These are phyloP conservation scores for Hippocampus kuda DNA, from an alignment of 2,797 vertebrate species.

Conservation along the genomic window DNA sequence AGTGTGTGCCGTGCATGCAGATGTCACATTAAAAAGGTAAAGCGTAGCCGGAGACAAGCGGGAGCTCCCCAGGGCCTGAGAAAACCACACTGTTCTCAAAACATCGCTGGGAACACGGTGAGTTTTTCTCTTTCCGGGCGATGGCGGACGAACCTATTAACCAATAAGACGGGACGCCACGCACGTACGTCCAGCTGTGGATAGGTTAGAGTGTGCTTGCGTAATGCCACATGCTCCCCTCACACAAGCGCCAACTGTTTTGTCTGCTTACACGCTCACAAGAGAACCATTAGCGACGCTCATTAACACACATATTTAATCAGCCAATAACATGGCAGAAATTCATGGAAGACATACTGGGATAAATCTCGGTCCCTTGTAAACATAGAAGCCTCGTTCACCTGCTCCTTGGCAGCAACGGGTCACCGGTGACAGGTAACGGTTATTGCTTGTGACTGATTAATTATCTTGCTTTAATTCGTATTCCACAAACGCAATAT, in stretches of 20 bases:
- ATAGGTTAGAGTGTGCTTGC: conserved; percentile 12
- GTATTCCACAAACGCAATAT: too few species aligned
- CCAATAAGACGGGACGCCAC: conserved; percentile 31
- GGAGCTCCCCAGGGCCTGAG: conserved; percentile 60
- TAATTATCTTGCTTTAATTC: too few species aligned
- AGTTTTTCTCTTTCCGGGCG: conserved; percentile 43
- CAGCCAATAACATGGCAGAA: not conserved
- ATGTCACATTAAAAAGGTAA: conserved; percentile 59
- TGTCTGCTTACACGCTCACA: conserved; percentile 27
- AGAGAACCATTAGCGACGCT: not conserved
- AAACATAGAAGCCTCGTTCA: too few species aligned
- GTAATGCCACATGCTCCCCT: not conserved
- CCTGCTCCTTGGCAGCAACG: too few species aligned
- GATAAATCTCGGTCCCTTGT: not conserved
- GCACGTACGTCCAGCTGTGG: conserved; percentile 7
- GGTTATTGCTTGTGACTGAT: too few species aligned
- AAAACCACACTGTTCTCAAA: conserved; percentile 71
- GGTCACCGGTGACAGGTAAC: too few species aligned
- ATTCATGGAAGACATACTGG: not conserved
- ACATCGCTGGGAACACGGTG: conserved; percentile 60
- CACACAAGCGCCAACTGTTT: not conserved
- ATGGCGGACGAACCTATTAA: conserved; percentile 46
- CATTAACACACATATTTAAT: not conserved
- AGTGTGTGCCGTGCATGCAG: conserved; percentile 62
- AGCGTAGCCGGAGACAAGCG: conserved; percentile 51